Evolutionary conservation across 2,888 invertebrate species (phyloP), one percentile per base, ranked within the genome.

Genomic region (Oligia fasciuncula): DNA sequence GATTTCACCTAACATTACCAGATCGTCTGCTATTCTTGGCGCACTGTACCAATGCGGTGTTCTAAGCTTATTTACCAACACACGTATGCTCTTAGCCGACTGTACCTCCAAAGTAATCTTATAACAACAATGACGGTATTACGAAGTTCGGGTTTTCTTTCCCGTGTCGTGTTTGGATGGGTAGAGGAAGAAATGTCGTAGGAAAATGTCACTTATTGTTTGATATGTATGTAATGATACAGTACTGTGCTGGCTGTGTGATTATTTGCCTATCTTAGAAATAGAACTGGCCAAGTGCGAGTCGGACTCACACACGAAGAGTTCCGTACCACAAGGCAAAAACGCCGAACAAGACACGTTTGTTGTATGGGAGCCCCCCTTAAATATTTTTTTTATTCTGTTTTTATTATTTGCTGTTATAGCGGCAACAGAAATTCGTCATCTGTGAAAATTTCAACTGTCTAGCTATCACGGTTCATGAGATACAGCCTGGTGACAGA

Each of bases 1-100:
- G 6, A 69, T 76, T 72, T 72, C 19, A 14, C 35, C 49, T 35
- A 49, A 76, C 67, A 46, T 40, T 74, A 84, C 23, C 60, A 85
- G 68, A 84, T 80, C 82, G 60, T 54, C 77, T 75, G 43, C 60
- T 71, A 75, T 78, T 74, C 68, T 77, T 71, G 43, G 66, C 80
- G 46, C 71, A 49, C 63, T 46, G 76, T 67, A 70, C 77, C 71
- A 72, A 80, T 83, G 70, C 79, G 85, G 85, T 81, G 83, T 79
- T 71, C 84, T 94, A 93, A 95, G 94, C 95, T 88, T 94, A 92
- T 96, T 95, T 95, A 88, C 87, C 80, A 88, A 94, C 94, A 94
- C 91, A 93, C 91, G 88, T 93, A 91, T 91, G 94, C 94, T 94
- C 68, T 88, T 85, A 77, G 76, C 70, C 60, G 76, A 74, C 73